Evolutionary conservation across 2,888 invertebrate genomes (phyloP).

Genomic region (Netelia melanura): DNA sequence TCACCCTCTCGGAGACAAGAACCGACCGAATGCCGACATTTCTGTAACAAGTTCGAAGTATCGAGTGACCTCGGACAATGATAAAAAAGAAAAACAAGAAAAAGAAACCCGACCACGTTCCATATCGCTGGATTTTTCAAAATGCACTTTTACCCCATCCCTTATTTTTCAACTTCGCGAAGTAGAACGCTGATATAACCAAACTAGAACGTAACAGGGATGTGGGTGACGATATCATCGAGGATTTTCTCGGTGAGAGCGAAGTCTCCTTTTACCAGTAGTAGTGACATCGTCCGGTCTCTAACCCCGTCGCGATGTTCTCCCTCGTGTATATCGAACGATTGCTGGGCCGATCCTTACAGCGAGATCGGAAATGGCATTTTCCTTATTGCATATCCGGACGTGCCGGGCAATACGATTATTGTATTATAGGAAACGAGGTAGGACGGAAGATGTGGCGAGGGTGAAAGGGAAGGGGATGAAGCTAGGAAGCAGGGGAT

Average conservation of each 20-base stretch:
- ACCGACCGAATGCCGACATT: no score
- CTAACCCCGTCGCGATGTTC: constrained; percentile 23
- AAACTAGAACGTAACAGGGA: neutral
- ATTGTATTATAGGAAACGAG: constrained; percentile 73
- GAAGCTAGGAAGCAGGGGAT: constrained; percentile 30
- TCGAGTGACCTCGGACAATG: neutral
- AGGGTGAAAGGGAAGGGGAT: constrained; percentile 23
- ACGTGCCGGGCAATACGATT: constrained; percentile 78
- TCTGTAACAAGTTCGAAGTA: no score
- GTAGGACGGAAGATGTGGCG: neutral
- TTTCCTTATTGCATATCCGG: constrained; percentile 77
- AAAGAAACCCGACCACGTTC: neutral
- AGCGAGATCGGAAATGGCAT: constrained; percentile 71
- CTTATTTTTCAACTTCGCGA: neutral
- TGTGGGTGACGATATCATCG: neutral
- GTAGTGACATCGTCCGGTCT: neutral
- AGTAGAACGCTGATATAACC: neutral
- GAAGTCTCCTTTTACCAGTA: neutral
- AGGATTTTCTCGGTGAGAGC: neutral
- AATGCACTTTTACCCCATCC: neutral
- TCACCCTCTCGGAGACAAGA: no score
- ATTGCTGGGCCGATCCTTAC: constrained; percentile 29
- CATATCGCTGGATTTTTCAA: neutral
- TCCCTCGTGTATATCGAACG: constrained; percentile 33
- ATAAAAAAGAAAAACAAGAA: neutral